Evolutionary conservation across 1,140 invertebrate genomes (phyloP), one percentile per base, ranked within the genome.

Genomic region (Bombus haemorrhoidalis): DNA sequence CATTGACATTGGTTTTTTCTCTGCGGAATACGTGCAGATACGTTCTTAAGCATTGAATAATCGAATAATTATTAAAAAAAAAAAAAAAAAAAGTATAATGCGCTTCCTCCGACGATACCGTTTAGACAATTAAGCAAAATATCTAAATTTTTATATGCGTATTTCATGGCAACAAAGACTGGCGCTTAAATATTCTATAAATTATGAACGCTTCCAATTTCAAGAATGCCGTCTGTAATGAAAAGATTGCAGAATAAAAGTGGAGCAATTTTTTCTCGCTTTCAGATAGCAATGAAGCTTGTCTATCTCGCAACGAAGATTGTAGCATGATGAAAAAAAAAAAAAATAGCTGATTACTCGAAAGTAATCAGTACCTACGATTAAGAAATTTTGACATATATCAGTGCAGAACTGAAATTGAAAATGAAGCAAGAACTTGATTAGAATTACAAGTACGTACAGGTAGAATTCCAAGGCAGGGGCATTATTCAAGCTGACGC

Each of bases 1-100:
- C 57, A 0, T 10, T 10, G 59, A 62, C 12, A n/a, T n/a, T 13
- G 3, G 3, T 12, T 1, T 22, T 28, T 62, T 13, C 59, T n/a
- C 10, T n/a, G 0, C 3, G 10, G 28, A 62, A 12, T 28, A 3
- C 12, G 9, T 12, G 13, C 10, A 62, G 25, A 12, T 28, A 12
- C 3, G 3, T 28, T 13, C n/a, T 15, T 13, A 2, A 2, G 13
- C 32, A 32, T 32, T 5, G 28, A 62, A 62, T 28, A 28, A n/a
- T 62, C n/a, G n/a, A n/a, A n/a, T n/a, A n/a, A n/a, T n/a, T n/a
- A n/a, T n/a, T n/a, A n/a, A n/a, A n/a, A n/a, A 4, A 28, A 62
- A n/a, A 28, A n/a, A 1, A 12, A 9, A 25, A n/a, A n/a, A 62
- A 4, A 0, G n/a, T 4, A 39, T 0, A 18, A 53, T 53, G 0